A percentile compares a stretch with the other conserved stretches of the same genome.
These are phyloP conservation scores for Arctopsyche grandis DNA, from an alignment of 1,140 invertebrate genomes.

Conservation along the genomic window DNA sequence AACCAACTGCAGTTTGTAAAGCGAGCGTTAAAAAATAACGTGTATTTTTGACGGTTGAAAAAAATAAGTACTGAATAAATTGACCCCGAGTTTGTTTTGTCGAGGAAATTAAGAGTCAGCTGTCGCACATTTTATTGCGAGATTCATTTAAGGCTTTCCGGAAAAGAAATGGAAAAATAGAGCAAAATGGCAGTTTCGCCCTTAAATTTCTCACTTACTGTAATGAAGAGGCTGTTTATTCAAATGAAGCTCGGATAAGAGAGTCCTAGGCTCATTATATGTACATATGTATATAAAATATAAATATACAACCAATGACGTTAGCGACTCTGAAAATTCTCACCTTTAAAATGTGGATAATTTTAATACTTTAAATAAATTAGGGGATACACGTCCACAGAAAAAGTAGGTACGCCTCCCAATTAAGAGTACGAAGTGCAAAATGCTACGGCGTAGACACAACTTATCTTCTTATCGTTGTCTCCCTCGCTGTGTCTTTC, in stretches of 20 bases:
- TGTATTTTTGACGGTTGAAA: too few relatives aligned
- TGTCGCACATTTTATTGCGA: not conserved
- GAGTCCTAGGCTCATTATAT: not conserved
- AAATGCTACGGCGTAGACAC: not conserved
- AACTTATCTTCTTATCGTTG: constrained; percentile 32
- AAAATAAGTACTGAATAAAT: too few relatives aligned
- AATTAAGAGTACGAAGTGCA: not conserved
- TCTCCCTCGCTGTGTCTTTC: not conserved
- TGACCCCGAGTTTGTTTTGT: not conserved
- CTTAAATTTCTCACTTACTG: constrained; percentile 6
- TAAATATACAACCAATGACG: too few relatives aligned
- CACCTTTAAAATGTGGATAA: too few relatives aligned
- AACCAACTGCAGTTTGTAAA: too few relatives aligned
- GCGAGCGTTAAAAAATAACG: too few relatives aligned
- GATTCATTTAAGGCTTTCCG: constrained; percentile 2
- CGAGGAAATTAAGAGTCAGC: constrained; percentile 11
- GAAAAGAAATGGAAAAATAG: constrained; percentile 18
- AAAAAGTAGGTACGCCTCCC: not conserved
- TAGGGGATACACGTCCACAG: not conserved
- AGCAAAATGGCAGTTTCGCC: not conserved
- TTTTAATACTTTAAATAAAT: constrained; percentile 1
- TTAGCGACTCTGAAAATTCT: too few relatives aligned
- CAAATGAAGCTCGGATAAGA: constrained; percentile 28
- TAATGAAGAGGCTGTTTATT: constrained; percentile 24
- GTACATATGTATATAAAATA: too few relatives aligned